These are phyloP conservation scores for Cataglyphis albicans DNA, from an alignment of 2,888 invertebrate genomes.

Conservation along the genomic window DNA sequence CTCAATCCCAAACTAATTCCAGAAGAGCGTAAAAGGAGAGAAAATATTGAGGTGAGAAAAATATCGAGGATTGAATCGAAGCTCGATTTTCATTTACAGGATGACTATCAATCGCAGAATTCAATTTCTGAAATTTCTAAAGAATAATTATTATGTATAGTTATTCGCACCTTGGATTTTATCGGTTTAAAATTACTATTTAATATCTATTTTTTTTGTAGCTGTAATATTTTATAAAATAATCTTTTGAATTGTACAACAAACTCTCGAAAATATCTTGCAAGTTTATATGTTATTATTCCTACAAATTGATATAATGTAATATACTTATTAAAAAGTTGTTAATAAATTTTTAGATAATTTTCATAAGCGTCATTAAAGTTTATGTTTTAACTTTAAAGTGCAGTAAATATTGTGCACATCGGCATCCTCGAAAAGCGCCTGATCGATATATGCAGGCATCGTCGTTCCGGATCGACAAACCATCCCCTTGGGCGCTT, in stretches of 20 bases:
- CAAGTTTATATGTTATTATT: neutral
- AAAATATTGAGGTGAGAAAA: neutral
- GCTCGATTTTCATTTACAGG: neutral
- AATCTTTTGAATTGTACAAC: neutral
- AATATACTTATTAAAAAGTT: neutral
- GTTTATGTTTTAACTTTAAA: conserved; percentile 47
- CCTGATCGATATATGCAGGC: conserved; percentile 39
- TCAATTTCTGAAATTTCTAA: neutral
- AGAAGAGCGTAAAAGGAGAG: neutral
- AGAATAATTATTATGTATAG: neutral
- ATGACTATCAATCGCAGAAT: neutral
- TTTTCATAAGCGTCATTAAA: conserved; percentile 51
- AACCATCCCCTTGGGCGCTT: conserved; percentile 25
- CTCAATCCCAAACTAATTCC: neutral
- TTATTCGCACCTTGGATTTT: neutral
- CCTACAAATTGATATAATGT: conserved; percentile 8
- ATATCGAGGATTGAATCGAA: neutral
- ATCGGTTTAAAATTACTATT: neutral
- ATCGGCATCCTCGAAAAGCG: conserved; percentile 29
- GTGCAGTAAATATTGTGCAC: conserved; percentile 27
- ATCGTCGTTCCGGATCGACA: conserved; percentile 51
- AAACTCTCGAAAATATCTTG: conserved; percentile 5
- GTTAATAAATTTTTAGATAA: conserved; percentile 33
- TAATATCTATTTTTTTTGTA: neutral
- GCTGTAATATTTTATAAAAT: neutral